Conservation (phyloP, 2,888 invertebrate species). For the Macrophya annulata region DNA sequence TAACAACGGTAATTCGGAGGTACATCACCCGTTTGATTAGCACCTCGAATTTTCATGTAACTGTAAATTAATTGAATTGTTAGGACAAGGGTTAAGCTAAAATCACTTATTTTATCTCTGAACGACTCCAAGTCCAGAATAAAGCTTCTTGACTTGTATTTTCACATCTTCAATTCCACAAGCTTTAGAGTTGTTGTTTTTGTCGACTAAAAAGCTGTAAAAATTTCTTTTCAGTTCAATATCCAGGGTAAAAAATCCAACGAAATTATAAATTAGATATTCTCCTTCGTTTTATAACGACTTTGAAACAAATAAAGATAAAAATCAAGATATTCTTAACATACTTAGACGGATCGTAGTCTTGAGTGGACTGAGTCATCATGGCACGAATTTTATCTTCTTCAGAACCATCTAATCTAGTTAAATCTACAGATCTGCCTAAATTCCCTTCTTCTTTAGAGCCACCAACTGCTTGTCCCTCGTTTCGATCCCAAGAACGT, state of each 20-base stretch:
- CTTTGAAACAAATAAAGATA: constrained; percentile 56
- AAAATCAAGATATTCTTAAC: constrained; percentile 71
- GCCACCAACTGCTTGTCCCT: constrained; percentile 71
- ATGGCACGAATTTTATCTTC: constrained; percentile 98
- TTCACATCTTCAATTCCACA: too few species aligned
- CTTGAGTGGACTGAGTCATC: constrained; percentile 98
- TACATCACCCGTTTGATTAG: constrained; percentile 93
- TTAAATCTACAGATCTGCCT: constrained; percentile 89
- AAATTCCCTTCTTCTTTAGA: constrained; percentile 74
- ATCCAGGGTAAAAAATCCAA: not conserved
- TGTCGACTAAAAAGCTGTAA: not conserved
- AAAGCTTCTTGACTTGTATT: too few species aligned
- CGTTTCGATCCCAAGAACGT: constrained; percentile 87
- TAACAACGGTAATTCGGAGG: constrained; percentile 96
- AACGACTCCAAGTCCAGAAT: not conserved
- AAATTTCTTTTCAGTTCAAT: not conserved
- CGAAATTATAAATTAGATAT: not conserved
- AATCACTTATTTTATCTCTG: not conserved
- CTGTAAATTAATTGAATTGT: constrained; percentile 79
- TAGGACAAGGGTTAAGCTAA: not conserved
- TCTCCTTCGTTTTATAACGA: not conserved
- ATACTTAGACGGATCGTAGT: constrained; percentile 98
- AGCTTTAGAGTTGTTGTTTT: not conserved
- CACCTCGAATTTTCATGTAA: constrained; percentile 93
- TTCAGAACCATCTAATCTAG: constrained; percentile 95